phyloP scores from a whole-genome alignment of 2,113 vertebrate genomes.

The Eptesicus fuscus region DNA sequence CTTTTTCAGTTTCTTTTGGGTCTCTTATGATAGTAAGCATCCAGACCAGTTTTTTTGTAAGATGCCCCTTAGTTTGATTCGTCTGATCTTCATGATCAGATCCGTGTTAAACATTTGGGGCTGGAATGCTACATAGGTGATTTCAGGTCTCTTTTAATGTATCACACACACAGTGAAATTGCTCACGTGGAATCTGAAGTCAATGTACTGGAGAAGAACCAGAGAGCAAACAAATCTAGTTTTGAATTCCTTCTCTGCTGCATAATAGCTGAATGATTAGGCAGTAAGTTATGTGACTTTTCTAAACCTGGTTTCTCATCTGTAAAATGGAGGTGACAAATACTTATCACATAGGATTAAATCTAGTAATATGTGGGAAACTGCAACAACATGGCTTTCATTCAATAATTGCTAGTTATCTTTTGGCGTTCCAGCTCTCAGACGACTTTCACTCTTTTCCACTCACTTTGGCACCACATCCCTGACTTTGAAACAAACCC shows the following conservation, averaged over 20 bases:
- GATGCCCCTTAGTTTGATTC: background rate
- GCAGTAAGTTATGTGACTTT: constrained; percentile 21
- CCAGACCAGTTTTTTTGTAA: background rate
- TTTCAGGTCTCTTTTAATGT: background rate
- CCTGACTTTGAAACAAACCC: background rate
- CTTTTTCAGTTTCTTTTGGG: background rate
- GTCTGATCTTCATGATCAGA: background rate
- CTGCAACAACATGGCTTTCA: background rate
- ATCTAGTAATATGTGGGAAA: background rate
- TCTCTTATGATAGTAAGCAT: background rate
- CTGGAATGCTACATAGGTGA: background rate
- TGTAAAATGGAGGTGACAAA: background rate
- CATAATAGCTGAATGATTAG: background rate
- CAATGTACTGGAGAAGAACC: background rate
- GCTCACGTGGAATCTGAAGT: background rate
- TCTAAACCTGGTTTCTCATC: background rate
- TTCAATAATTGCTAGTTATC: background rate
- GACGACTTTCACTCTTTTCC: background rate
- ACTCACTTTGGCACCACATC: background rate
- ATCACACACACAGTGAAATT: background rate
- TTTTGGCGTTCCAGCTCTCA: background rate
- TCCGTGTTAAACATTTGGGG: background rate
- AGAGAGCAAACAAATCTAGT: background rate
- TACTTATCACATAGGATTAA: background rate
- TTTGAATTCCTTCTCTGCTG: background rate